phyloP scores from a whole-genome alignment of 2,888 invertebrate species.

The Lumbricus terrestris region DNA sequence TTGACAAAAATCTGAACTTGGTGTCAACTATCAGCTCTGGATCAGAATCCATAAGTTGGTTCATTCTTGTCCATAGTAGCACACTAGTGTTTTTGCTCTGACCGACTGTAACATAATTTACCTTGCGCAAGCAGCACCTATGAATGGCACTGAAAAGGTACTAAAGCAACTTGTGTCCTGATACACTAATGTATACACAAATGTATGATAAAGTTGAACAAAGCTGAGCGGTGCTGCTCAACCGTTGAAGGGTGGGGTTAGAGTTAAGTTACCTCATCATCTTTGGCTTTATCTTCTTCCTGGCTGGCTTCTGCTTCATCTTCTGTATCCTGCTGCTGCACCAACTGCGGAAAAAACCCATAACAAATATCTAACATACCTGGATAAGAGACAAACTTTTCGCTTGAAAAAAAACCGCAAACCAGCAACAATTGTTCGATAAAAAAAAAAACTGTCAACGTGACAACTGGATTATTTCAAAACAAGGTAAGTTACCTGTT shows the following conservation, averaged over 20 bases:
- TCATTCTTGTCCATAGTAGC: neutral
- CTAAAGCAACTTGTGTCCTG: no score
- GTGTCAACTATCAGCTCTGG: neutral
- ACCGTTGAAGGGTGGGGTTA: neutral
- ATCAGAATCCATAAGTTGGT: neutral
- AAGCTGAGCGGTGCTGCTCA: neutral
- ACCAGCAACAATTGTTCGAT: neutral
- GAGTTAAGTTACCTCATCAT: conserved; percentile 19
- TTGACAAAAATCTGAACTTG: neutral
- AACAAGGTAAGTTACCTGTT: neutral
- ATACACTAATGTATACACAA: neutral
- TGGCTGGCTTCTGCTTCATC: conserved; percentile 29
- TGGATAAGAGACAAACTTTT: neutral
- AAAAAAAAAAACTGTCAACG: neutral
- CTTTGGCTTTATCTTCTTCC: conserved; percentile 23
- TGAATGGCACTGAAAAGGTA: no score
- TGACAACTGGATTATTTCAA: neutral
- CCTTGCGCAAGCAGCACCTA: no score
- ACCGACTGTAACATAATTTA: no score
- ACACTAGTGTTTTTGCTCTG: neutral
- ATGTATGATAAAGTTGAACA: neutral
- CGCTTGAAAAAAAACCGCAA: neutral
- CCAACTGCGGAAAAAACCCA: neutral
- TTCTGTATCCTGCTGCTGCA: conserved; percentile 13
- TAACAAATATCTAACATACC: neutral